phyloP scores from a whole-genome alignment of 2,113 vertebrate genomes.

The Oenanthe melanoleuca region DNA sequence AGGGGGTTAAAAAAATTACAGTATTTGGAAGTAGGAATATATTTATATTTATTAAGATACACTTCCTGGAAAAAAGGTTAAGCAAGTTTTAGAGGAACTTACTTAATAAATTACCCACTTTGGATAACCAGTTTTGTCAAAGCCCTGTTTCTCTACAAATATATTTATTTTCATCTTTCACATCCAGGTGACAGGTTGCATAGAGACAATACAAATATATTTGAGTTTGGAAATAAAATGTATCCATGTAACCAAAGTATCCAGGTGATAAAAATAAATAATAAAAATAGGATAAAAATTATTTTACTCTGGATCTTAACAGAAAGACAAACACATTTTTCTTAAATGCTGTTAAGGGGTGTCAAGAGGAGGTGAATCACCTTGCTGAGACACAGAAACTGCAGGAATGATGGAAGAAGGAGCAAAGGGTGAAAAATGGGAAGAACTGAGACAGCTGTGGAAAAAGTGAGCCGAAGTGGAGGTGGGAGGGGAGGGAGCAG shows the following conservation, averaged over 20 bases:
- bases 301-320: not conserved
- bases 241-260: not conserved
- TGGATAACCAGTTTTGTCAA: constrained; percentile 37
- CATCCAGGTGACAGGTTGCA: not conserved
- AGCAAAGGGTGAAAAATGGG: not conserved
- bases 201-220: not conserved
- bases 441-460: not conserved
- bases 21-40: not conserved
- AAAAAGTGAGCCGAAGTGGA: not conserved
- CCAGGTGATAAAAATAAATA: not conserved
- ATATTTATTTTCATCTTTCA: not conserved
- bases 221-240: not conserved
- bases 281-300: not conserved
- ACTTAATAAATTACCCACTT: not conserved
- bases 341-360: not conserved
- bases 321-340: not conserved
- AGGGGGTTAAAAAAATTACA: not conserved
- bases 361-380: not conserved
- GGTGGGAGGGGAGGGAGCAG: not conserved
- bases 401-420: not conserved
- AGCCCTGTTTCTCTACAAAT: constrained; percentile 37
- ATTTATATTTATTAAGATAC: not conserved
- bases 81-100: not conserved
- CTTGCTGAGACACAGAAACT: not conserved
- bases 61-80: not conserved